Percentiles rank a stretch among this genome's conserved stretches.
Conservation (phyloP, 2,113 vertebrate species). For the Solea solea region DNA sequence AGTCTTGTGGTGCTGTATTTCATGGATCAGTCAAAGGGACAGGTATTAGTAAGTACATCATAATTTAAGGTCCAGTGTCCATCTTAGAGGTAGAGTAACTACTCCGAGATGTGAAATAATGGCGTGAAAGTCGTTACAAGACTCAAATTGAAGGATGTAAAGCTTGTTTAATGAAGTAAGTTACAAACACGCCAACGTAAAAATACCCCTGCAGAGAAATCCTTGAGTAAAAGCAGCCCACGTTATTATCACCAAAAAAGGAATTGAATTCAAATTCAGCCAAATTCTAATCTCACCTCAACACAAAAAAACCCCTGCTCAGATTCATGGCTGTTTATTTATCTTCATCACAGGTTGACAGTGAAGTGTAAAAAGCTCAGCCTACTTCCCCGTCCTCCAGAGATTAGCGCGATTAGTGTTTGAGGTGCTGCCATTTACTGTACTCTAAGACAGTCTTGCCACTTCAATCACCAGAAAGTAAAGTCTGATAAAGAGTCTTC, state of each 20-base stretch:
- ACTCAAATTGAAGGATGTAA: neutral
- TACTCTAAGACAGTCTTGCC: constrained; percentile 14
- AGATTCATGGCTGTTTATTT: neutral
- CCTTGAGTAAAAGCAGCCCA: neutral
- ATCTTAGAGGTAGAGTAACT: neutral
- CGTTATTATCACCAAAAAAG: neutral
- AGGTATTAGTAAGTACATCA: neutral
- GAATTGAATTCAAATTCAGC: neutral
- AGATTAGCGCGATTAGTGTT: constrained; percentile 14
- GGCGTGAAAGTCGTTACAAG: neutral
- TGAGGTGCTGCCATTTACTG: constrained; percentile 22
- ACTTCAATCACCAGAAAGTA: constrained; percentile 20
- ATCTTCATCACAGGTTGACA: constrained; percentile 24
- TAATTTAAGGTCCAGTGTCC: neutral
- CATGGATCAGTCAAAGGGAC: neutral
- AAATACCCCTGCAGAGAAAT: no score
- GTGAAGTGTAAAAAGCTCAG: constrained; percentile 1
- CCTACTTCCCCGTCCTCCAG: constrained; percentile 10
- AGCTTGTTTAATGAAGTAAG: no score
- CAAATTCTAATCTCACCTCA: neutral
- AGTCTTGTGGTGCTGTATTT: no score
- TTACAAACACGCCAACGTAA: no score
- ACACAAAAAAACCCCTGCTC: neutral
- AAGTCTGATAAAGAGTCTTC: constrained; percentile 42
- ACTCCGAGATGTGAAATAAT: neutral